A percentile compares a stretch with the other conserved stretches of the same genome.
phyloP scores from a whole-genome alignment of 92 coral and sea anemone species.

The Porites rus region DNA sequence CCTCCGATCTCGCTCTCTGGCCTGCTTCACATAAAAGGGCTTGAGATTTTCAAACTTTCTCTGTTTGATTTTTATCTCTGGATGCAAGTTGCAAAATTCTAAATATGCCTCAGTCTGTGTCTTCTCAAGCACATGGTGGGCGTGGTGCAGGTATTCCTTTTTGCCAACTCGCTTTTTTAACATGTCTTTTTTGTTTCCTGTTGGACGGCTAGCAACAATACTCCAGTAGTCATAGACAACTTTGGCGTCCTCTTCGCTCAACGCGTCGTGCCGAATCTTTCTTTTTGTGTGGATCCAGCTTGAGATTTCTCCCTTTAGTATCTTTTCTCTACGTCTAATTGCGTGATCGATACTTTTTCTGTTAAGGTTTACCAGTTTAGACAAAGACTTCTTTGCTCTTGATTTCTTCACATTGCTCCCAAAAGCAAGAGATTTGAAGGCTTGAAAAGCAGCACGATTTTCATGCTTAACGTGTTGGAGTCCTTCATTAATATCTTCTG shows the following conservation, averaged over 20 bases:
- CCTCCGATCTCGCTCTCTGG: conserved; percentile 16
- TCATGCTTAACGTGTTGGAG: conserved; percentile 26
- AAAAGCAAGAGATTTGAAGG: conserved; percentile 39
- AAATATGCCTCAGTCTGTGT: conserved; percentile 25
- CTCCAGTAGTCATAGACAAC: conserved; percentile 34
- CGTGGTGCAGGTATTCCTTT: conserved; percentile 27
- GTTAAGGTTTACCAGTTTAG: conserved; percentile 35
- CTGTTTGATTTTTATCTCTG: conserved; percentile 23
- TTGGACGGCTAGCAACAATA: conserved; percentile 13
- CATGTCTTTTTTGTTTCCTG: conserved; percentile 11
- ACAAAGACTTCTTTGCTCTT: conserved; percentile 20
- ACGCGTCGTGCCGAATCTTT: conserved; percentile 11
- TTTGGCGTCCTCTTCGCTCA: conserved; percentile 30
- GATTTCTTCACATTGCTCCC: conserved; percentile 19
- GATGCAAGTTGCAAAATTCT: conserved; percentile 20
- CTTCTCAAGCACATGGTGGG: conserved; percentile 20
- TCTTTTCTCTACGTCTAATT: conserved; percentile 9
- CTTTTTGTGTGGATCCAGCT: conserved; percentile 27
- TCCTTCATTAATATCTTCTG: background rate
- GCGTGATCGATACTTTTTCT: conserved; percentile 32
- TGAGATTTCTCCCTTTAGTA: conserved; percentile 15
- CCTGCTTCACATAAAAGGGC: conserved; percentile 31
- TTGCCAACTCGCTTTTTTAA: conserved; percentile 9
- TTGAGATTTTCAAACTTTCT: conserved; percentile 44
- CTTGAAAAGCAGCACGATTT: conserved; percentile 19